Evolutionary conservation across 2,113 vertebrate genomes (phyloP).

Genomic region (Helogale parvula): DNA sequence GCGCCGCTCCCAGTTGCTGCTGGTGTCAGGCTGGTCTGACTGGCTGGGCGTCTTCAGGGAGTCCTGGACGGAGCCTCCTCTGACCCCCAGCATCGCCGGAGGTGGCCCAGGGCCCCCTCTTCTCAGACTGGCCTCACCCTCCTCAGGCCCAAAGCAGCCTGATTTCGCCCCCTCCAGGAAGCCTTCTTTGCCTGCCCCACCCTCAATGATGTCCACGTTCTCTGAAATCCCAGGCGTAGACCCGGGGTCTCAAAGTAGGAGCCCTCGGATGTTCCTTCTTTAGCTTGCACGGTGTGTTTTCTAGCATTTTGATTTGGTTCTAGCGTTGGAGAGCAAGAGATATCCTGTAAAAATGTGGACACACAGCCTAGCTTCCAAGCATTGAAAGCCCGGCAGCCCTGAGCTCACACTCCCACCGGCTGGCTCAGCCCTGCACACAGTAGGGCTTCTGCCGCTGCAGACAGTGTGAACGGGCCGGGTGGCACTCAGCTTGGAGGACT

Average conservation of each 20-base stretch:
- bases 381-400: neutral
- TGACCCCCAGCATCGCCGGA: neutral
- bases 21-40: neutral
- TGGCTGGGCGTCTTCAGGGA: neutral
- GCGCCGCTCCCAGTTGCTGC: neutral
- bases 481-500: neutral
- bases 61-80: neutral
- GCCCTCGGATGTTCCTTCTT: neutral
- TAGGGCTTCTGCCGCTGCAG: neutral
- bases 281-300: neutral
- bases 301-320: neutral
- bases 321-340: neutral
- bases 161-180: neutral
- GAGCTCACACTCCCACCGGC: fast-evolving
- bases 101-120: neutral
- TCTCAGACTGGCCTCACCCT: neutral
- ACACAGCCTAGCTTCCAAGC: fast-evolving
- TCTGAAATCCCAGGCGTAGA: neutral
- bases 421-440: neutral
- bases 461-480: fast-evolving
- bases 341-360: fast-evolving
- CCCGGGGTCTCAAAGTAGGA: neutral
- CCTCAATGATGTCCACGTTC: neutral
- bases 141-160: neutral
- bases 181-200: neutral